phyloP scores from a whole-genome alignment of 2,797 vertebrate species.

The Tangara arthus region DNA sequence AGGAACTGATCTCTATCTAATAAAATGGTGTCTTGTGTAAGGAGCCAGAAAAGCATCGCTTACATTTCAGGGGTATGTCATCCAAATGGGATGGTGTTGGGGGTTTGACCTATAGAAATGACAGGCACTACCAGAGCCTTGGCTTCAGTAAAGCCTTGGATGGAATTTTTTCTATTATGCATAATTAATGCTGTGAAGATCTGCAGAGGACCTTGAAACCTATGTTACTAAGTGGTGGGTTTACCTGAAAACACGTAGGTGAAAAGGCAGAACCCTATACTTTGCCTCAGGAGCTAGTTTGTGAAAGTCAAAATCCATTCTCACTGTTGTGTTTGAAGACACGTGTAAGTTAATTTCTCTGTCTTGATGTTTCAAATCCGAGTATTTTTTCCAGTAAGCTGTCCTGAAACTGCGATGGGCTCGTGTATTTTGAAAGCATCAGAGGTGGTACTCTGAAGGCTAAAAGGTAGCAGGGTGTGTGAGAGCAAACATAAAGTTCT shows the following conservation, averaged over 20 bases:
- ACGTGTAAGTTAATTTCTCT: neutral
- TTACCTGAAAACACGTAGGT: neutral
- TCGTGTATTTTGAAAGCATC: neutral
- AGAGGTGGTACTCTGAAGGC: neutral
- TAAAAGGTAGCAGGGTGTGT: neutral
- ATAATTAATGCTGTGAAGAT: neutral
- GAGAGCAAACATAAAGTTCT: neutral
- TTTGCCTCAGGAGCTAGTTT: neutral
- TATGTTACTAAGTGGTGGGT: neutral
- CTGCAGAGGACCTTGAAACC: neutral
- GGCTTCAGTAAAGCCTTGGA: neutral
- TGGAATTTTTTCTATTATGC: neutral
- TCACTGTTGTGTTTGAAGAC: neutral
- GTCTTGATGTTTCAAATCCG: neutral
- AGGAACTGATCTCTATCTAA: neutral
- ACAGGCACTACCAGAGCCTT: neutral
- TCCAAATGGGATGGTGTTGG: neutral
- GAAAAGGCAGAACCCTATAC: neutral
- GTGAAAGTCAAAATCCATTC: neutral
- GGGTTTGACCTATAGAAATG: neutral
- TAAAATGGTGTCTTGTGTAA: neutral
- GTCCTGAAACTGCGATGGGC: neutral
- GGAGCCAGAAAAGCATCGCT: neutral
- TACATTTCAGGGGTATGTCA: rapidly evolving
- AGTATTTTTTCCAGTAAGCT: neutral